Evolutionary conservation across 2,113 vertebrate genomes (phyloP).

Genomic region (Peromyscus polionotus): DNA sequence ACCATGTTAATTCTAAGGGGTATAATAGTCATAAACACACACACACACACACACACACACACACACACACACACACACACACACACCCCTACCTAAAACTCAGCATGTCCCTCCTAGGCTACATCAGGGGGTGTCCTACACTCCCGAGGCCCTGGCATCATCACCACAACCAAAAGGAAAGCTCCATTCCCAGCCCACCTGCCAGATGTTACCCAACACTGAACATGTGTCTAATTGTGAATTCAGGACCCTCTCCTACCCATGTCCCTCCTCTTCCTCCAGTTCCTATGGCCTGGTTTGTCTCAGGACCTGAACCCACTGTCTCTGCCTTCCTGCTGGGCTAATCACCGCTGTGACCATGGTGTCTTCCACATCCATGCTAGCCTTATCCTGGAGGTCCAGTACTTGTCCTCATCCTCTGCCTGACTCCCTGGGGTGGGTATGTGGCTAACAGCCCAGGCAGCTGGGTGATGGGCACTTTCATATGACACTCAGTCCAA

Average conservation of each 20-base stretch:
- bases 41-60: neutral
- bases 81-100: no score
- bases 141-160: rapidly evolving
- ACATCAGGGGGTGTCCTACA: rapidly evolving
- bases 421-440: neutral
- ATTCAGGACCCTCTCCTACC: neutral
- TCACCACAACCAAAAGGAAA: neutral
- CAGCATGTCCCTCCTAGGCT: neutral
- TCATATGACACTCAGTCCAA: no score
- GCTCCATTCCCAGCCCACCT: neutral
- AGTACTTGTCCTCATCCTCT: neutral
- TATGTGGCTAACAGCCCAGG: neutral
- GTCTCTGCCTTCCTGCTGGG: neutral
- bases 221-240: neutral
- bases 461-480: neutral
- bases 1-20: no score
- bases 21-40: neutral
- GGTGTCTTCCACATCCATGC: no score
- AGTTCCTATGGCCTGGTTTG: neutral
- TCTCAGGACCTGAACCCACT: neutral
- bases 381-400: neutral
- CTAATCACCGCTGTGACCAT: neutral
- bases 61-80: neutral
- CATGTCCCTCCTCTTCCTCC: no score
- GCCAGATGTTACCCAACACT: neutral